These are phyloP conservation scores for Araneus ventricosus DNA, from an alignment of 1,140 invertebrate species.

Conservation along the genomic window DNA sequence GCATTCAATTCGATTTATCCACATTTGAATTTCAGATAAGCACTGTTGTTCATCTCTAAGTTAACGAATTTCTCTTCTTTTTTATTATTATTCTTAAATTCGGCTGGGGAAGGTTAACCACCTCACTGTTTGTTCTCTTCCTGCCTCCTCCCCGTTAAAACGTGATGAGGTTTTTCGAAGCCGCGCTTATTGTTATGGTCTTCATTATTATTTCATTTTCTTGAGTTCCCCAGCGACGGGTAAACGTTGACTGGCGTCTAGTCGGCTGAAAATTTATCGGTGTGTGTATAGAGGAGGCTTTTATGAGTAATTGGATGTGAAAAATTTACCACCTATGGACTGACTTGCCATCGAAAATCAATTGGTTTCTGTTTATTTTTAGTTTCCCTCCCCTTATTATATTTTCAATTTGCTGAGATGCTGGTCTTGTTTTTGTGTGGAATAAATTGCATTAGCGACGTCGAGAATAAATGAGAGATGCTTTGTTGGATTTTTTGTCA, in stretches of 20 bases:
- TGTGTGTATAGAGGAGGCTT: neutral
- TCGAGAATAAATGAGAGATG: too few relatives aligned
- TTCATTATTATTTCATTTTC: neutral
- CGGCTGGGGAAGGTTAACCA: too few relatives aligned
- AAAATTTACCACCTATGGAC: slow-evolving; percentile 36
- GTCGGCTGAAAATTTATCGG: neutral
- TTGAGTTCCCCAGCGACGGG: neutral
- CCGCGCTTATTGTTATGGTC: neutral
- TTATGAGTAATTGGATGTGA: slow-evolving; percentile 54
- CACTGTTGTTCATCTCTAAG: too few relatives aligned
- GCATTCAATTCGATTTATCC: too few relatives aligned
- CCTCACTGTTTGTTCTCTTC: neutral
- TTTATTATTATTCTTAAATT: too few relatives aligned
- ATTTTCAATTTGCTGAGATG: neutral
- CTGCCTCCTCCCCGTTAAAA: neutral
- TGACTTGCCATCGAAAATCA: neutral
- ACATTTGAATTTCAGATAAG: too few relatives aligned
- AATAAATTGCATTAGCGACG: too few relatives aligned
- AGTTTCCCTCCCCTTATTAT: neutral
- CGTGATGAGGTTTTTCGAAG: neutral
- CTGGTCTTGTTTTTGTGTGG: neutral
- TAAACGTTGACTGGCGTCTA: neutral
- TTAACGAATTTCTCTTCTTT: too few relatives aligned
- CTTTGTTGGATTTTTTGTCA: too few relatives aligned
- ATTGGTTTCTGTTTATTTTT: slow-evolving; percentile 4